Evolutionary conservation across 2,797 vertebrate genomes (phyloP).

Genomic region (Nasua narica): DNA sequence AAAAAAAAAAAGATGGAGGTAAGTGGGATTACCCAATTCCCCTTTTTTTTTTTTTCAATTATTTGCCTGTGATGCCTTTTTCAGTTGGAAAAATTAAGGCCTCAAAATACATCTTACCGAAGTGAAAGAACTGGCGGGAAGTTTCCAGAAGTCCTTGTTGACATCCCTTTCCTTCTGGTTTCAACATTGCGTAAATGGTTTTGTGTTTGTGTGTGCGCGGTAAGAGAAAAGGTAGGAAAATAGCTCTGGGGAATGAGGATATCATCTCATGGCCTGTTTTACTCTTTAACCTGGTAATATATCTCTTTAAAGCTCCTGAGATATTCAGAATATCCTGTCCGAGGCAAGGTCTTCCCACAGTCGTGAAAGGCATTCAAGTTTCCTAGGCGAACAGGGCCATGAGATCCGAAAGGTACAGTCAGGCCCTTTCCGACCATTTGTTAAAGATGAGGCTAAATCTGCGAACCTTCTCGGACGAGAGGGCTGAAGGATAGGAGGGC

Average conservation of each 20-base stretch:
- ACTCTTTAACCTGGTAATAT: constrained; percentile 50
- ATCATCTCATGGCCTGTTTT: constrained; percentile 21
- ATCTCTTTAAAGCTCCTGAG: not conserved
- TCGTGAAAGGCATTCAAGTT: constrained; percentile 19
- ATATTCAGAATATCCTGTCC: constrained; percentile 20
- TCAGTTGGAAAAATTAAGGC: not conserved
- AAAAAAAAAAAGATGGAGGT: not conserved
- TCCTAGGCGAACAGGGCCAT: not conserved
- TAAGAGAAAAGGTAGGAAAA: constrained; percentile 5
- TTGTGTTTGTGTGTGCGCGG: not conserved
- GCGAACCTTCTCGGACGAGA: not conserved
- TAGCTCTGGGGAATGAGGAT: not conserved
- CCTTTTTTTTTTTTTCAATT: not conserved
- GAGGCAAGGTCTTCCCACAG: not conserved
- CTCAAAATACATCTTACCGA: not conserved
- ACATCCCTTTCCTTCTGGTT: not conserved
- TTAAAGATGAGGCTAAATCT: constrained; percentile 66
- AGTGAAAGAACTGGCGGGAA: not conserved
- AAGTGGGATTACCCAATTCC: not conserved
- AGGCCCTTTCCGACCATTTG: constrained; percentile 64
- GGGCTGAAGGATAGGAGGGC: constrained; percentile 35
- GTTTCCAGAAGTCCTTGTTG: not conserved
- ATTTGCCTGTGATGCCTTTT: not conserved
- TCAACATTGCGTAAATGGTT: not conserved
- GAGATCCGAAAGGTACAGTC: not conserved